Percentiles rank a stretch among this genome's conserved stretches.
Conservation (phyloP, 2,888 invertebrate genomes). For the Morinoia aosen region DNA sequence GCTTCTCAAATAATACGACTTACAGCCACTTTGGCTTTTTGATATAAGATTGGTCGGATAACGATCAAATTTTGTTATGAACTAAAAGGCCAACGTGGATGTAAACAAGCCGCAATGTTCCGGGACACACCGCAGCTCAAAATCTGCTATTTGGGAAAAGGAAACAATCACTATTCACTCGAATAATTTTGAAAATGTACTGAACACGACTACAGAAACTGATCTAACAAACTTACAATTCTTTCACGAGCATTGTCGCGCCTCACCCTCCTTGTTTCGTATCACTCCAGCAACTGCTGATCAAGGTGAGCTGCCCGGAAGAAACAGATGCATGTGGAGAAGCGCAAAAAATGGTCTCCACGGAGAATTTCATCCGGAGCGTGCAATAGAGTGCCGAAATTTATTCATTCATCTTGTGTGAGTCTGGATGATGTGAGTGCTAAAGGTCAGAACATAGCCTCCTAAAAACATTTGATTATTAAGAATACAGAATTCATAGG, state of each 20-base stretch:
- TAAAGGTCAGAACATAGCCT: no score
- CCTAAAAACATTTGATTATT: no score
- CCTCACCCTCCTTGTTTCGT: neutral
- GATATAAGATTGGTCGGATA: neutral
- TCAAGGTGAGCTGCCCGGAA: neutral
- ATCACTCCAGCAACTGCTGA: neutral
- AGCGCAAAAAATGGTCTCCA: neutral
- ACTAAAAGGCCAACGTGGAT: constrained; percentile 16
- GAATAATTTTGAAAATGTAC: neutral
- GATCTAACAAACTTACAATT: constrained; percentile 62
- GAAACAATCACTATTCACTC: neutral
- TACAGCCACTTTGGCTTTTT: neutral
- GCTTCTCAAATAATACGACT: no score
- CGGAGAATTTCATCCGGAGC: neutral
- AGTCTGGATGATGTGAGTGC: no score
- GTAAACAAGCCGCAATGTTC: neutral
- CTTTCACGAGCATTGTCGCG: constrained; percentile 62
- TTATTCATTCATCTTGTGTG: neutral
- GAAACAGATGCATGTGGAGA: neutral
- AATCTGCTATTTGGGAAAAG: neutral
- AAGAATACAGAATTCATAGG: no score
- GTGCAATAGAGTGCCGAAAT: neutral
- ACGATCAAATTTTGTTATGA: neutral
- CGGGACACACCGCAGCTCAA: neutral
- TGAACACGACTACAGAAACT: neutral